phyloP scores from a whole-genome alignment of 2,797 vertebrate genomes.

The Sebastolobus alascanus region DNA sequence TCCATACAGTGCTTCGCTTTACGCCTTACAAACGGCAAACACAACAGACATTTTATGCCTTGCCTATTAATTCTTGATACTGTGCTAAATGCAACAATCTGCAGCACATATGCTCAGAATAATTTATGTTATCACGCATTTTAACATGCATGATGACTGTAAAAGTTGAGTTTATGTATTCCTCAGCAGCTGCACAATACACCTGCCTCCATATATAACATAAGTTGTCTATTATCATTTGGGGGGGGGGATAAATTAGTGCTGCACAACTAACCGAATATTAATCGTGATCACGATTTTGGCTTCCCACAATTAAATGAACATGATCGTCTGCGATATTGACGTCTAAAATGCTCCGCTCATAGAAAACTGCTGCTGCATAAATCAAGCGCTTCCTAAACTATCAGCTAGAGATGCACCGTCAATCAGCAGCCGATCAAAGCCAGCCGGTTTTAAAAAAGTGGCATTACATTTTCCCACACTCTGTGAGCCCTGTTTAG shows the following conservation, averaged over 20 bases:
- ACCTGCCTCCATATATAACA: background rate
- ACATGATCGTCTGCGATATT: too few relatives aligned
- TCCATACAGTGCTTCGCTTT: conserved; percentile 2
- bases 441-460: background rate
- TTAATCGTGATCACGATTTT: too few relatives aligned
- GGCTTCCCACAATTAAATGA: too few relatives aligned
- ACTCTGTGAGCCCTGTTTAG: background rate
- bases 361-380: too few relatives aligned
- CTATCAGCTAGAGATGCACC: too few relatives aligned
- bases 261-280: too few relatives aligned
- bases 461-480: background rate
- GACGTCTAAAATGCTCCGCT: too few relatives aligned
- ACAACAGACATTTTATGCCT: conserved; percentile 7
- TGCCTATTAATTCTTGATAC: background rate
- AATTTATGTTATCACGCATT: background rate
- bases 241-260: too few relatives aligned
- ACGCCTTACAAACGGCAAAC: background rate
- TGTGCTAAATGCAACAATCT: conserved; percentile 21
- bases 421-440: too few relatives aligned
- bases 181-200: background rate
- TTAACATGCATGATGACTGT: background rate
- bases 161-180: background rate
- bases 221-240: background rate
- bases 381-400: too few relatives aligned
- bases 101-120: conserved; percentile 21